Percentiles rank a stretch among this genome's conserved stretches.
These are phyloP conservation scores for Peromyscus maniculatus DNA, from an alignment of 2,113 vertebrate genomes.

Conservation along the genomic window DNA sequence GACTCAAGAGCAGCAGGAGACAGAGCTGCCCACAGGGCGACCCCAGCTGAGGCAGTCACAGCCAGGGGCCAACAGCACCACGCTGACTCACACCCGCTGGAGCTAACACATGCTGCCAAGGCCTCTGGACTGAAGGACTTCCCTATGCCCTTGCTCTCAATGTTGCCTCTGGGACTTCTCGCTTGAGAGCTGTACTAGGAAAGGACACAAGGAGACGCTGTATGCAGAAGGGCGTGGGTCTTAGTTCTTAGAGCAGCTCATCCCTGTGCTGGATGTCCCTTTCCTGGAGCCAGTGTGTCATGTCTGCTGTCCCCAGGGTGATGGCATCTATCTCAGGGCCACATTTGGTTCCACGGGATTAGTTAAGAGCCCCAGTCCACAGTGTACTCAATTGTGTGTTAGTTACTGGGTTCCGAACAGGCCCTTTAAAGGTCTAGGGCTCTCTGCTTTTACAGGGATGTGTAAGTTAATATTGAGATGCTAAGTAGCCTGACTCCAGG, in stretches of 20 bases:
- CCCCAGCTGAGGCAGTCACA: neutral
- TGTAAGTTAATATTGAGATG: neutral
- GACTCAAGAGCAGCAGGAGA: neutral
- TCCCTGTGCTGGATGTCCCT: accelerated
- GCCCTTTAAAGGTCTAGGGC: neutral
- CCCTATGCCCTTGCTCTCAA: conserved; percentile 61
- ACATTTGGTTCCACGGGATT: accelerated
- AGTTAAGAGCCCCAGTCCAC: neutral
- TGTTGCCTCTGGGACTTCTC: neutral
- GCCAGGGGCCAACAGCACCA: accelerated
- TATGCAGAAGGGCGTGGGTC: neutral
- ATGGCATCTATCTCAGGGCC: neutral
- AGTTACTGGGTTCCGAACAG: neutral
- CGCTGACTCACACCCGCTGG: neutral
- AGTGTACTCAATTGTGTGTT: accelerated
- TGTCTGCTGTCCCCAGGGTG: accelerated
- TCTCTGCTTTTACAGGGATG: neutral
- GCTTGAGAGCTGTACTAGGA: neutral
- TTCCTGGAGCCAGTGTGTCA: too few relatives aligned
- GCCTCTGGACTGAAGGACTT: neutral
- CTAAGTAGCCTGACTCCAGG: neutral
- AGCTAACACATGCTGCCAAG: neutral
- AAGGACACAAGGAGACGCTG: neutral
- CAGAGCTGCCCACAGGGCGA: neutral
- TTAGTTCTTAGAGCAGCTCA: neutral